A percentile compares a stretch with the other conserved stretches of the same genome.
These are phyloP conservation scores for Chrysodeixis includens DNA, from an alignment of 2,888 invertebrate genomes.

Conservation along the genomic window DNA sequence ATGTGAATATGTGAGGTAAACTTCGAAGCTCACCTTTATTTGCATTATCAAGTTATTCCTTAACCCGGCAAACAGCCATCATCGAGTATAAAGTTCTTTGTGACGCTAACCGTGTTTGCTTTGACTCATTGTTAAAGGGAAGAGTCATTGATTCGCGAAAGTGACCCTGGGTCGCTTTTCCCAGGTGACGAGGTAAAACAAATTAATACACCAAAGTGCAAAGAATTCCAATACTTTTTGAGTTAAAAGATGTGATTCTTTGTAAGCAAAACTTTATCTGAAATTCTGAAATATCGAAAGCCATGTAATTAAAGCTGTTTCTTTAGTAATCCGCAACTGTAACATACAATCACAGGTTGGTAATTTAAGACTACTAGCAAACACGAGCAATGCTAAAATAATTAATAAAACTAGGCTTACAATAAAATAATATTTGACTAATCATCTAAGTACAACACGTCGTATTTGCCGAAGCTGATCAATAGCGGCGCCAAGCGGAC, in stretches of 20 bases:
- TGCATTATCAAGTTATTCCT: slow-evolving; percentile 78
- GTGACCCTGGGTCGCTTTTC: slow-evolving; percentile 58
- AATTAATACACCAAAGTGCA: slow-evolving; percentile 12
- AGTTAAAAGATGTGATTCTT: no score
- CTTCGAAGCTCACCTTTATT: slow-evolving; percentile 75
- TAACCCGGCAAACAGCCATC: slow-evolving; percentile 81
- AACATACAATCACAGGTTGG: not conserved
- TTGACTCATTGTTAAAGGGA: slow-evolving; percentile 81
- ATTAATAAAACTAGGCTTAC: slow-evolving; percentile 26
- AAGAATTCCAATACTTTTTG: slow-evolving; percentile 11
- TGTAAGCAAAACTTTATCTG: no score
- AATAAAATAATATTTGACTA: slow-evolving; percentile 33
- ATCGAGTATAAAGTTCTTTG: slow-evolving; percentile 82
- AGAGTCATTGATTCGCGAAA: slow-evolving; percentile 70
- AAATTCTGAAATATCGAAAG: no score
- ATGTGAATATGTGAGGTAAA: slow-evolving; percentile 77
- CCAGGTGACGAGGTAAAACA: slow-evolving; percentile 52
- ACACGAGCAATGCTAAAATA: not conserved
- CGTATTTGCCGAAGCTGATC: slow-evolving; percentile 65
- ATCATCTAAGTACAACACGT: slow-evolving; percentile 51
- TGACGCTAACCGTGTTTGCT: slow-evolving; percentile 75
- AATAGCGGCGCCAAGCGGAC: slow-evolving; percentile 74
- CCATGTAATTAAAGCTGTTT: not conserved
- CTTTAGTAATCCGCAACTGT: no score
- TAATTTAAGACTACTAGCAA: not conserved